These are phyloP conservation scores for Pungitius pungitius DNA, from an alignment of 2,113 vertebrate species.

Conservation along the genomic window DNA sequence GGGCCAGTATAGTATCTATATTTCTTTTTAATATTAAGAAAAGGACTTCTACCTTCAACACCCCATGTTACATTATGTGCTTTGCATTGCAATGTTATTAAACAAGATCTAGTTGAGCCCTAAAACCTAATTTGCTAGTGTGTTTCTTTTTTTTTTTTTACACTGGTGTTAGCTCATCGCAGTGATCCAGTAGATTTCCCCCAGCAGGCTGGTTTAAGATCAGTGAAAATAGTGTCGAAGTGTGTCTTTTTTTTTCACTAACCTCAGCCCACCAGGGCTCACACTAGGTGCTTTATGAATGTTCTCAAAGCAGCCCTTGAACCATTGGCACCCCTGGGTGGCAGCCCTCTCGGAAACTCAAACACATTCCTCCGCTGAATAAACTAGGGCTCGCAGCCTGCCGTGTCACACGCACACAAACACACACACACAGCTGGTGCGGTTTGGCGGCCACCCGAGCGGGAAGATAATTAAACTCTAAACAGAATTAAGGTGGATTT, in stretches of 20 bases:
- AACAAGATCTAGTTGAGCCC: not conserved
- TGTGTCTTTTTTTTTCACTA: constrained; percentile 37
- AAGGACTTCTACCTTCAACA: too few species aligned
- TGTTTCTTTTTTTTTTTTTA: not conserved
- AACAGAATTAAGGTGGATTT: constrained; percentile 81
- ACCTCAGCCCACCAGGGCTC: constrained; percentile 44
- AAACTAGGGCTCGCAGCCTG: constrained; percentile 64
- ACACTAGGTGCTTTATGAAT: constrained; percentile 74
- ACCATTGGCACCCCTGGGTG: constrained; percentile 69
- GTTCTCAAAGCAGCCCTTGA: constrained; percentile 80
- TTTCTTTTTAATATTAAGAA: not conserved
- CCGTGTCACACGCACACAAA: constrained; percentile 54
- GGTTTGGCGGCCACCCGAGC: constrained; percentile 81
- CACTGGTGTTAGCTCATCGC: not conserved
- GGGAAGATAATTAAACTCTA: constrained; percentile 80
- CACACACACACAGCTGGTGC: constrained; percentile 78
- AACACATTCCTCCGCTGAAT: constrained; percentile 77
- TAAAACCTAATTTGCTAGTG: not conserved
- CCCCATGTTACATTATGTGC: not conserved
- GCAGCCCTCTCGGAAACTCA: constrained; percentile 73
- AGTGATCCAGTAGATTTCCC: constrained; percentile 30
- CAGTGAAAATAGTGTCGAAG: constrained; percentile 44
- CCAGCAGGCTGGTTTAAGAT: constrained; percentile 17
- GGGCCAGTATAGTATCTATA: not conserved
- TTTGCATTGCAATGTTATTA: not conserved